phyloP scores from a whole-genome alignment of 2,113 vertebrate species.

The Dicentrarchus labrax region DNA sequence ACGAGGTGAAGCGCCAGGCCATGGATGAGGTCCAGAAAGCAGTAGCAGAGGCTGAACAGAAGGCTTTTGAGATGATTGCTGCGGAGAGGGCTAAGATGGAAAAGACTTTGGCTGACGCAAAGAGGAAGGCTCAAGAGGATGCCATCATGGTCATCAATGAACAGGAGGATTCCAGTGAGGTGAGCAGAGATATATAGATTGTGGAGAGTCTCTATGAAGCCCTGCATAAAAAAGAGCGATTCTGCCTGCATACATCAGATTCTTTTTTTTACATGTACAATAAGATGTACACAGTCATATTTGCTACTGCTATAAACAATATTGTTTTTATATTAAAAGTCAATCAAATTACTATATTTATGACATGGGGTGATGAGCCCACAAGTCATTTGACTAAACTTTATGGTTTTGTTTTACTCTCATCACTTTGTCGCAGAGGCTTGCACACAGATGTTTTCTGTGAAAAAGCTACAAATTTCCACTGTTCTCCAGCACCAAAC shows the following conservation, averaged over 20 bases:
- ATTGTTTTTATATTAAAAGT: not conserved
- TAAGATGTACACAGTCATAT: not conserved
- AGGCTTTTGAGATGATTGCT: conserved; percentile 98
- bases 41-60: conserved; percentile 96
- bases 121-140: conserved; percentile 95
- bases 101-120: conserved; percentile 94
- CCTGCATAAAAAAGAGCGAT: not conserved
- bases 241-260: not conserved
- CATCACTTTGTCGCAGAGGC: too few species aligned
- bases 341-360: not conserved
- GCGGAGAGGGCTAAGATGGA: conserved; percentile 97
- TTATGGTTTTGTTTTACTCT: not conserved
- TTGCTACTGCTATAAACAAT: not conserved
- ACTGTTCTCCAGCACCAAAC: not conserved
- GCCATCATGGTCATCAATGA: conserved; percentile 97
- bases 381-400: too few species aligned
- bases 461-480: not conserved
- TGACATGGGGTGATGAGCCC: not conserved
- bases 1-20: conserved; percentile 98
- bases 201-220: too few species aligned
- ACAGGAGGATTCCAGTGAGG: conserved; percentile 98
- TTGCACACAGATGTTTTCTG: not conserved
- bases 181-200: conserved; percentile 70
- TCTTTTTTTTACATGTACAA: not conserved
- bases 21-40: conserved; percentile 99